phyloP scores from a whole-genome alignment of 1,140 invertebrate genomes.

The Euglossa dilemma region DNA sequence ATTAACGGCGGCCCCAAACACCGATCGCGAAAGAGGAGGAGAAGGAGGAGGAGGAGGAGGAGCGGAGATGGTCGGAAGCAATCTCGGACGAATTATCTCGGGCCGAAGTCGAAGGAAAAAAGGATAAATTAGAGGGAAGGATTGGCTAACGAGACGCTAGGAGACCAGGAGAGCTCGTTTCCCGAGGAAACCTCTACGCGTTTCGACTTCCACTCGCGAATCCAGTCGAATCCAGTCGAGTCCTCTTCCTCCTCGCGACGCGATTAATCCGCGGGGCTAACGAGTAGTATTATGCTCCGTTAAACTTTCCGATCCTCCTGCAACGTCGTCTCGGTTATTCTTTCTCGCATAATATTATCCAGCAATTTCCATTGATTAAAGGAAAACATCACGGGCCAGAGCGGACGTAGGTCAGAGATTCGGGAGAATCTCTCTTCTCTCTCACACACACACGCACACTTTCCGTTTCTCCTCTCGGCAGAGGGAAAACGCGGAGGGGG shows the following conservation, averaged over 20 bases:
- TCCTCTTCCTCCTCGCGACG: neutral
- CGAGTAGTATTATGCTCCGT: slow-evolving; percentile 11
- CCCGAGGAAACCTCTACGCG: neutral
- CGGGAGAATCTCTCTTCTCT: no score
- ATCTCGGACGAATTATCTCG: slow-evolving; percentile 26
- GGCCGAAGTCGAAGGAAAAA: neutral
- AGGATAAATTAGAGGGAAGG: neutral
- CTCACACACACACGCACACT: no score
- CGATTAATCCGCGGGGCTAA: slow-evolving; percentile 11
- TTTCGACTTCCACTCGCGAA: neutral
- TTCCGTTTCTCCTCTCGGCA: no score
- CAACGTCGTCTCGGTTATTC: neutral
- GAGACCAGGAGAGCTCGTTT: neutral
- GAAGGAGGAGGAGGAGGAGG: slow-evolving; percentile 4
- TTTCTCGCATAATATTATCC: slow-evolving; percentile 7
- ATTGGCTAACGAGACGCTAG: neutral
- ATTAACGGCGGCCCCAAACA: neutral
- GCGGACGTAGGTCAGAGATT: neutral
- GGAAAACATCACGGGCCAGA: slow-evolving; percentile 4
- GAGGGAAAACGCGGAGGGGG: neutral
- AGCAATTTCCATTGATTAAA: slow-evolving; percentile 14
- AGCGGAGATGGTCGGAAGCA: slow-evolving; percentile 7
- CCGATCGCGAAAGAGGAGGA: neutral
- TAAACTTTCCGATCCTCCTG: slow-evolving; percentile 6
- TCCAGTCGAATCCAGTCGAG: no score